phyloP scores from a whole-genome alignment of 2,113 vertebrate species.

The Xiphorhynchus elegans region DNA sequence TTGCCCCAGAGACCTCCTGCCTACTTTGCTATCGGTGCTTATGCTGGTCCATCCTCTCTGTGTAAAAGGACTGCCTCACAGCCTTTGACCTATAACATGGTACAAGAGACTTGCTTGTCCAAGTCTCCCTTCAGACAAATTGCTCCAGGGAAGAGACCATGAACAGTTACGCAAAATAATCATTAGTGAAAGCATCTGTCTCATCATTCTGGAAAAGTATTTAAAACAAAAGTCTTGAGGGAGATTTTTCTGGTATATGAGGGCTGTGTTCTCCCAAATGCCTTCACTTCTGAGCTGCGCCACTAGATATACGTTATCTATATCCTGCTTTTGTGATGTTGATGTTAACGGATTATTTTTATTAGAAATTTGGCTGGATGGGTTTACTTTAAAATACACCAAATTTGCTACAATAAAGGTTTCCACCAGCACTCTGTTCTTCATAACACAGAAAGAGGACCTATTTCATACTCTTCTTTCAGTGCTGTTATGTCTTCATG shows the following conservation, averaged over 20 bases:
- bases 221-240: neutral
- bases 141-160: neutral
- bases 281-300: neutral
- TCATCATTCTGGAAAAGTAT: neutral
- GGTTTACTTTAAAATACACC: slow-evolving; percentile 63
- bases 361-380: neutral
- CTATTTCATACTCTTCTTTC: slow-evolving; percentile 49
- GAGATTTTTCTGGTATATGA: neutral
- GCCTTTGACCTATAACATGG: neutral
- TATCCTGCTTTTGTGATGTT: neutral
- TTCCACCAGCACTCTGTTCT: slow-evolving; percentile 60
- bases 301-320: neutral
- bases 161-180: neutral
- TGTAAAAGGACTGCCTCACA: neutral
- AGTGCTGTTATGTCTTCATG: neutral
- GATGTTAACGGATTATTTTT: neutral
- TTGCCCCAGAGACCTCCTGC: neutral
- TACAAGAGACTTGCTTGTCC: neutral
- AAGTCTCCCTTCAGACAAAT: neutral
- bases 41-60: neutral
- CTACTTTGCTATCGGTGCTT: accelerated
- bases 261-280: neutral
- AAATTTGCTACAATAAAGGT: slow-evolving; percentile 55
- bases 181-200: neutral
- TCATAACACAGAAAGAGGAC: slow-evolving; percentile 25